phyloP scores from a whole-genome alignment of 2,113 vertebrate genomes.

The Tachysurus fulvidraco region DNA sequence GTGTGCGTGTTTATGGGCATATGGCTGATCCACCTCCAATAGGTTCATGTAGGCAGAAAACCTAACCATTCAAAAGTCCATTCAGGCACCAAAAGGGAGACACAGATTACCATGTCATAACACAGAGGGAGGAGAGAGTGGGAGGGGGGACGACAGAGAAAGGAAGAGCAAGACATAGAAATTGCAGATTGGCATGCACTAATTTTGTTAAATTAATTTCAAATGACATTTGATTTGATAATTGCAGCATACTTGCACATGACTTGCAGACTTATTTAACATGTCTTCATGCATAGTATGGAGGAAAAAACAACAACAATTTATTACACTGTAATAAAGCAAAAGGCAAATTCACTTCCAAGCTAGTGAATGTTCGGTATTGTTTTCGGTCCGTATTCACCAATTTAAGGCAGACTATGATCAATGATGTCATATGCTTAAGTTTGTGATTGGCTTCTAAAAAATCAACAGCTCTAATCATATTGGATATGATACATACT shows the following conservation, averaged over 20 bases:
- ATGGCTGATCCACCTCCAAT: conserved; percentile 96
- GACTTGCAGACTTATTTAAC: neutral
- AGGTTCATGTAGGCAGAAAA: conserved; percentile 99
- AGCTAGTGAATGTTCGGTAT: neutral
- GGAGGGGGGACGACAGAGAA: conserved; percentile 22
- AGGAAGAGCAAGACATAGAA: neutral
- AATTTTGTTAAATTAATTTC: neutral
- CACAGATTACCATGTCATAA: conserved; percentile 97
- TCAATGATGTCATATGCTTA: neutral
- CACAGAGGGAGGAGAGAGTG: conserved; percentile 61
- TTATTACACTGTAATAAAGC: neutral
- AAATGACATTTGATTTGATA: neutral
- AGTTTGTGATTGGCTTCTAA: neutral
- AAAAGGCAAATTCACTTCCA: neutral
- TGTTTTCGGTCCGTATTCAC: neutral
- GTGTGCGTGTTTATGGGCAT: conserved; percentile 90
- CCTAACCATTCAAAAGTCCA: conserved; percentile 88
- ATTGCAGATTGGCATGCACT: neutral
- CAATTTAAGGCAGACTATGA: neutral
- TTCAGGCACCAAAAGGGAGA: conserved; percentile 88
- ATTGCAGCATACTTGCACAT: too few species aligned
- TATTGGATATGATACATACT: too few species aligned
- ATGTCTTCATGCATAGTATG: neutral
- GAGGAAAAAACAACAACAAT: neutral
- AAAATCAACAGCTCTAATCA: neutral